Base-by-base conservation (phyloP, 2,797 vertebrate genomes). In the Dallia pectoralis region DNA sequence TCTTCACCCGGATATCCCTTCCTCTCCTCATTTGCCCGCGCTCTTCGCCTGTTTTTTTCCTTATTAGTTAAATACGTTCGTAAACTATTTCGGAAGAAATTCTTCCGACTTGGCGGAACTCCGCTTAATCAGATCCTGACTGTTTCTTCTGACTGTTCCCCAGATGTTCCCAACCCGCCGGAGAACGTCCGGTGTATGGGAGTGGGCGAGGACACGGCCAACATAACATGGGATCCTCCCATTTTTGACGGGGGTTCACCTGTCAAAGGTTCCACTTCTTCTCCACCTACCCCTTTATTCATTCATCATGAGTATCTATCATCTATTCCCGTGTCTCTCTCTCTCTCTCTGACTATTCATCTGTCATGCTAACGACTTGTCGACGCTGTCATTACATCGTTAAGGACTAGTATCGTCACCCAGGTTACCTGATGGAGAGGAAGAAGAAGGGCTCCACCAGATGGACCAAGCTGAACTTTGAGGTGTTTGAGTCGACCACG, bases 381-480 rank as follows among this genome's bases (percentile, higher is more conserved):
- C 66, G 2, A 14, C 40, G 11, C 40, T 44, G 9, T 27, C 40
- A 25, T 29, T 27, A 33, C 40, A 12, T 48, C 15, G 33, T 19
- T 66, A 19, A 14, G 15, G 14, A 19, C 63, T 27, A 6, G n/a
- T 56, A 7, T 33, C 22, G 8, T 15, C 27, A 6, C 53, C 49
- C 86, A 96, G 96, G 96, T 3, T 97, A 97, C 81, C 91, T 97
- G 76, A 86, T 97, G 88, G 96, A 97, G 88, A 91, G 93, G 77
- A 96, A 91, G 89, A 97, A 97, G 91, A 89, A 92, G 11, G 95
- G 92, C 65, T 95, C 95, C 0, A 74, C 87, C 16, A 92, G 95
- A 61, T 97, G 96, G 96, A 96, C 96, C 84, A 96, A 94, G 84
- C 89, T 97, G 73, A 97, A 97, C 88, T 97, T 96, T 29, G 96